A percentile compares a stretch with the other conserved stretches of the same genome.
Conservation (phyloP, 2,113 vertebrate species). For the Ictalurus punctatus region DNA sequence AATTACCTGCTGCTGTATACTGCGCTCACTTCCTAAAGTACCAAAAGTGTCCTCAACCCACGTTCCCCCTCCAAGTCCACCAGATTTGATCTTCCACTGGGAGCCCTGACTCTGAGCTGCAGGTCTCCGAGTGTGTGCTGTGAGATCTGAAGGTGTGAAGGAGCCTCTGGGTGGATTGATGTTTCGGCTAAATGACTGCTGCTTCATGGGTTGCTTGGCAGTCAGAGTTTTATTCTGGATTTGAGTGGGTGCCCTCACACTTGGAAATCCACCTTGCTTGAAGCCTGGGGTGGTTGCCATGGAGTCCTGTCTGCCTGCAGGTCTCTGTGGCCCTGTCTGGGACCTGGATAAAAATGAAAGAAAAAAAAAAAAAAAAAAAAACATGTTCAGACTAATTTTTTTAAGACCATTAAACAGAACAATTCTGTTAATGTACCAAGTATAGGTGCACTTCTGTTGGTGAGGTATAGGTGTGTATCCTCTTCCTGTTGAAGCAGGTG, state of each 20-base stretch:
- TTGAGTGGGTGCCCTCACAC: constrained; percentile 43
- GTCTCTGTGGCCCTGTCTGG: constrained; percentile 46
- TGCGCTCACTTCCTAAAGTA: constrained; percentile 2
- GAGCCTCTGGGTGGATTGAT: constrained; percentile 33
- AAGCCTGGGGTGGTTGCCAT: constrained; percentile 20
- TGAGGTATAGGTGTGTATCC: constrained; percentile 57
- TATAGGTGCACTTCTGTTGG: constrained; percentile 63
- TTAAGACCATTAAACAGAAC: background rate
- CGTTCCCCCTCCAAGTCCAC: constrained; percentile 40
- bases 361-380: background rate
- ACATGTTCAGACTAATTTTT: background rate
- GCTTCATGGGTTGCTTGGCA: constrained; percentile 50
- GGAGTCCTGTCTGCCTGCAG: constrained; percentile 51
- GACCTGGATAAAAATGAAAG: constrained; percentile 50
- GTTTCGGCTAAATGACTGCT: constrained; percentile 54
- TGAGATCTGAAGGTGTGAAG: constrained; percentile 49
- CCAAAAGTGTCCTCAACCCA: constrained; percentile 44
- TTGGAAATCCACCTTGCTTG: constrained; percentile 48
- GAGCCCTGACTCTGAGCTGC: constrained; percentile 47
- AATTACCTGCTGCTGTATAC: constrained; percentile 34
- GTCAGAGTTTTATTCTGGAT: constrained; percentile 40
- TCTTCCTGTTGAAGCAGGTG: constrained; percentile 51
- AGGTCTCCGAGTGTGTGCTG: constrained; percentile 30
- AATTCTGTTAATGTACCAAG: constrained; percentile 56
- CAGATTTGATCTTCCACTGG: constrained; percentile 64